These are phyloP conservation scores for Cecidostiba fungosa DNA, from an alignment of 2,888 invertebrate genomes.

Conservation along the genomic window DNA sequence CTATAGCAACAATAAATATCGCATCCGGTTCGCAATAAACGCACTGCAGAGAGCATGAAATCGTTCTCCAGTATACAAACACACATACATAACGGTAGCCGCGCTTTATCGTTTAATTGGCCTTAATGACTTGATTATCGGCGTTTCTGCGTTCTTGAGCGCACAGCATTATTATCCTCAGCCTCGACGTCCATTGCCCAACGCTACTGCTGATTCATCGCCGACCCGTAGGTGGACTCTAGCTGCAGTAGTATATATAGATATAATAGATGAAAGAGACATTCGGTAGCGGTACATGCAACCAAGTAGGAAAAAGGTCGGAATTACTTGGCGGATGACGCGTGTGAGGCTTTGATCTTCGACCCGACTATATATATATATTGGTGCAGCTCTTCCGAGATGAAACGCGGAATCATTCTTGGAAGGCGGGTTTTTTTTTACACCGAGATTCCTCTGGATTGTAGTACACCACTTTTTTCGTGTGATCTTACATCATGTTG, in stretches of 20 bases:
- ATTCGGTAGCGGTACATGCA: background rate
- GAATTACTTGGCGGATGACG: background rate
- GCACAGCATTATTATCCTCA: conserved; percentile 5
- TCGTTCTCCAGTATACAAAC: background rate
- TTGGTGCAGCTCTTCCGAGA: background rate
- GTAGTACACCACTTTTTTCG: background rate
- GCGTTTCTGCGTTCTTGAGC: conserved; percentile 25
- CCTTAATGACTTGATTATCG: conserved; percentile 59
- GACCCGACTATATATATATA: background rate
- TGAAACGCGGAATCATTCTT: conserved; percentile 20
- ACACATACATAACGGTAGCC: conserved; percentile 15
- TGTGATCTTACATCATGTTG: background rate
- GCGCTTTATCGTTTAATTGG: conserved; percentile 51
- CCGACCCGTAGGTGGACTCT: background rate
- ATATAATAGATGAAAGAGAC: no score
- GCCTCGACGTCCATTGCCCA: conserved; percentile 28
- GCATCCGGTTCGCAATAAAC: conserved; percentile 12
- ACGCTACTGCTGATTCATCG: conserved; percentile 51
- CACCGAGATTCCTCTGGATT: background rate
- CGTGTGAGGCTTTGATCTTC: background rate
- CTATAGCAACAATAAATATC: background rate
- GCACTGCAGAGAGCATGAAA: background rate
- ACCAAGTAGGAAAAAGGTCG: background rate
- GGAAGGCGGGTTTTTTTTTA: background rate
- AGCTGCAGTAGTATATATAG: background rate